phyloP scores from a whole-genome alignment of 2,113 vertebrate species.

The Eupsittula cactorum region DNA sequence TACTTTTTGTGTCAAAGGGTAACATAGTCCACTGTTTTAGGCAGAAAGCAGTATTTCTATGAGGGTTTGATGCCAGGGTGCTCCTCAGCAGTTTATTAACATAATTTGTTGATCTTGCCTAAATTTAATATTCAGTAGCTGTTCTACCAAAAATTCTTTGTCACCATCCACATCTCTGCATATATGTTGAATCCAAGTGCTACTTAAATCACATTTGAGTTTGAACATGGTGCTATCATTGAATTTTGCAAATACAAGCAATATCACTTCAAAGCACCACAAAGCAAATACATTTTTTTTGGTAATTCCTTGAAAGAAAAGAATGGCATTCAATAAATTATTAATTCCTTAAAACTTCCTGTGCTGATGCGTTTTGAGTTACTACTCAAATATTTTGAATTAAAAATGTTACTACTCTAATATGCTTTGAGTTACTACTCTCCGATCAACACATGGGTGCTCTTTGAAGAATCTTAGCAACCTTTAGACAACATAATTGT shows the following conservation, averaged over 20 bases:
- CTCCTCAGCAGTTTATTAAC: neutral
- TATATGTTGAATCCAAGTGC: neutral
- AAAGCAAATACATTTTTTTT: neutral
- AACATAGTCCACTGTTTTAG: conserved; percentile 11
- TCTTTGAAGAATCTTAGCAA: neutral
- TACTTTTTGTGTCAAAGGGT: neutral
- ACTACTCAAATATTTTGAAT: neutral
- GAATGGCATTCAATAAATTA: neutral
- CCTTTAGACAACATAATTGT: neutral
- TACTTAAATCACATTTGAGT: neutral
- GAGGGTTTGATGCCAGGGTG: neutral
- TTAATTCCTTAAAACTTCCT: neutral
- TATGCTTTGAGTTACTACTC: neutral
- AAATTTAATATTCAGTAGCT: neutral
- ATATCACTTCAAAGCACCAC: neutral
- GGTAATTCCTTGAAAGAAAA: neutral
- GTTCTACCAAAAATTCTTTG: neutral
- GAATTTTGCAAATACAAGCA: neutral
- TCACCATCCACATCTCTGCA: neutral
- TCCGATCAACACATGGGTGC: too few species aligned
- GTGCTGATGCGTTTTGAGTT: neutral
- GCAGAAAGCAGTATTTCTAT: neutral
- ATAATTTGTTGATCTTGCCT: neutral
- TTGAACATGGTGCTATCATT: neutral
- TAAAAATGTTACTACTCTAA: neutral